phyloP scores from a whole-genome alignment of 2,113 vertebrate genomes.

The Megatriorchis doriae region DNA sequence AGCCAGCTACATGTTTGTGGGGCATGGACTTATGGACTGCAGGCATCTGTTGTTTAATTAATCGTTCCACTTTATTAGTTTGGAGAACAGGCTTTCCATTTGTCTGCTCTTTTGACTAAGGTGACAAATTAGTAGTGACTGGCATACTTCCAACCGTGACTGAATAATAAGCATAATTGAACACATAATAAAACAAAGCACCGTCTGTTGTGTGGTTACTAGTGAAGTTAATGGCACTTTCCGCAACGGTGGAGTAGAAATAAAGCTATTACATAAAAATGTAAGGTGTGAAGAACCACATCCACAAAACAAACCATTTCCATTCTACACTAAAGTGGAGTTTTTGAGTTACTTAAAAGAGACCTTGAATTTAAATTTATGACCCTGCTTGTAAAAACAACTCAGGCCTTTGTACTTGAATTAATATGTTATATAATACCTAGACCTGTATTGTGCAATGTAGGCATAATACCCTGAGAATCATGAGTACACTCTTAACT shows the following conservation, averaged over 20 bases:
- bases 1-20: neutral
- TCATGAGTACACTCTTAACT: neutral
- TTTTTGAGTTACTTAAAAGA: neutral
- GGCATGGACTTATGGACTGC: neutral
- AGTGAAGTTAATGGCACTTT: neutral
- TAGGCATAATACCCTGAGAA: neutral
- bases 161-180: neutral
- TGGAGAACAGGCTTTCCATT: neutral
- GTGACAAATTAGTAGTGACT: neutral
- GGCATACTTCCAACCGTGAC: neutral
- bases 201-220: neutral
- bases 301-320: neutral
- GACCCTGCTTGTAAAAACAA: neutral
- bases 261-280: neutral
- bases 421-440: neutral
- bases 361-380: conserved; percentile 15
- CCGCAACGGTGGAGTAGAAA: neutral
- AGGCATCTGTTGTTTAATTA: neutral
- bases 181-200: neutral
- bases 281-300: neutral
- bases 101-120: neutral
- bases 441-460: neutral
- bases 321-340: neutral
- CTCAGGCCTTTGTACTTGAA: conserved; percentile 18
- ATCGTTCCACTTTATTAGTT: neutral